phyloP scores from a whole-genome alignment of 2,113 vertebrate species.

The Clarias macrocephalus region DNA sequence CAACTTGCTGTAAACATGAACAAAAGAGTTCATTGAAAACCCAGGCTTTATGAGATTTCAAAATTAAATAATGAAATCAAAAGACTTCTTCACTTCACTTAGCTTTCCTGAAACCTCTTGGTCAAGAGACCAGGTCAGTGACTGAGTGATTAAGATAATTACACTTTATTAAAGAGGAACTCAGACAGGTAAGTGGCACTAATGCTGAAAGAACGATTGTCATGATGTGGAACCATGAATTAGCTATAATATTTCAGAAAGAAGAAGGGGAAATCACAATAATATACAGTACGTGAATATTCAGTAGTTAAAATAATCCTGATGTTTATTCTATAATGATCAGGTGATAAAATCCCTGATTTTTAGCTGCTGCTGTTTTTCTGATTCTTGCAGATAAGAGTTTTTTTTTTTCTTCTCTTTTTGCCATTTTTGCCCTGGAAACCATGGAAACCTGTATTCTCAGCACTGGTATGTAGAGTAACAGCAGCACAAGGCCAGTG shows the following conservation, averaged over 20 bases:
- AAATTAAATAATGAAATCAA: conserved; percentile 35
- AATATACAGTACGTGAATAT: not conserved
- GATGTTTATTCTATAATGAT: not conserved
- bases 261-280: not conserved
- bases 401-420: not conserved
- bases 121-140: not conserved
- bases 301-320: not conserved
- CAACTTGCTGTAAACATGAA: conserved; percentile 14
- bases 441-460: conserved; percentile 52
- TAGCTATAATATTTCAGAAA: not conserved
- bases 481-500: conserved; percentile 39
- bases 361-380: conserved; percentile 30
- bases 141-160: conserved; percentile 14
- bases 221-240: not conserved
- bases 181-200: not conserved
- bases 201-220: not conserved
- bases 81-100: conserved; percentile 14
- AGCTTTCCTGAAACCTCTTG: not conserved
- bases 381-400: conserved; percentile 28
- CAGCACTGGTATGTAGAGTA: conserved; percentile 41
- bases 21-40: not conserved
- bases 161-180: conserved; percentile 13
- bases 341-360: not conserved
- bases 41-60: conserved; percentile 8
- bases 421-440: conserved; percentile 50